Conservation (phyloP, 2,888 invertebrate genomes). For the Philonicus albiceps region DNA sequence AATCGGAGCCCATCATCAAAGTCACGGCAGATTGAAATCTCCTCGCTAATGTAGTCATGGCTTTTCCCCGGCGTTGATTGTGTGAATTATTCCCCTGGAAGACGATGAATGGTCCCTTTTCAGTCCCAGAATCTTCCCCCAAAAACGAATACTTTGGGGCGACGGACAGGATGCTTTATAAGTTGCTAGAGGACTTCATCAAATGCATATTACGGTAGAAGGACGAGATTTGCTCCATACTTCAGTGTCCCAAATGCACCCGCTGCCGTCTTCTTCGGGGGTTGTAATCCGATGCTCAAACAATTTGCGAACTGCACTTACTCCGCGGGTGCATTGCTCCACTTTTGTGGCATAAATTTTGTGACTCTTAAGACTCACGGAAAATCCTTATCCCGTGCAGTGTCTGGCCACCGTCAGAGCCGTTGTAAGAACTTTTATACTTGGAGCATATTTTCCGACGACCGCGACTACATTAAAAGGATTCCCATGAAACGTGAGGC, state of each 20-base stretch:
- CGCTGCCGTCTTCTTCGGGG: background rate
- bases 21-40: constrained; percentile 44
- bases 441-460: constrained; percentile 17
- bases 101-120: constrained; percentile 18
- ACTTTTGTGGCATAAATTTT: constrained; percentile 34
- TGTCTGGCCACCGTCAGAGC: background rate
- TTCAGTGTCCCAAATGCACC: background rate
- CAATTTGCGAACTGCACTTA: constrained; percentile 25
- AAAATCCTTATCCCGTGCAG: background rate
- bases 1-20: constrained; percentile 46
- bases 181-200: background rate
- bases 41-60: constrained; percentile 16
- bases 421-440: background rate
- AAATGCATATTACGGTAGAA: constrained; percentile 9
- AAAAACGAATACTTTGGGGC: background rate
- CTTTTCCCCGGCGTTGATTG: constrained; percentile 18
- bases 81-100: constrained; percentile 16
- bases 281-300: constrained; percentile 29
- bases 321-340: background rate
- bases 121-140: background rate
- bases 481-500: constrained; percentile 43
- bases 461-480: constrained; percentile 47
- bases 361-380: background rate
- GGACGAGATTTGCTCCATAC: background rate
- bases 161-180: background rate